These are phyloP conservation scores for Heliangelus exortis DNA, from an alignment of 2,797 vertebrate species.

Conservation along the genomic window DNA sequence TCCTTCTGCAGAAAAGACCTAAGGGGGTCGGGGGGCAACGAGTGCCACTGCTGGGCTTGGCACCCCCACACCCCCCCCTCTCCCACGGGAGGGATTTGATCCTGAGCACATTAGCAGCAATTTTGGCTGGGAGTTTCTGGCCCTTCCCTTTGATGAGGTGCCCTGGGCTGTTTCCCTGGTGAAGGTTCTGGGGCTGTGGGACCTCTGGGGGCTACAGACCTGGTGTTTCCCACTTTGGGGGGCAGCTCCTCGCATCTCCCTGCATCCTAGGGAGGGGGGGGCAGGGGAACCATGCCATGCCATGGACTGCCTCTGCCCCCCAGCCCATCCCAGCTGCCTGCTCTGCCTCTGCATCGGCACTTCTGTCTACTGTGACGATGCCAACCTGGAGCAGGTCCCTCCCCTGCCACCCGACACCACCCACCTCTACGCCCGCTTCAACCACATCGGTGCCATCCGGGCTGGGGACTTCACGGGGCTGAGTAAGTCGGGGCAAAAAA, in stretches of 20 bases:
- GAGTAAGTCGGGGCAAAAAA: conserved; percentile 62
- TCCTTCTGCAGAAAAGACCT: background rate
- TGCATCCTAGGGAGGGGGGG: too few species aligned
- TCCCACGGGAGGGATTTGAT: background rate
- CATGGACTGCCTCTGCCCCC: background rate
- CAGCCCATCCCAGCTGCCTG: conserved; percentile 84
- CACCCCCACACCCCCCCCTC: background rate
- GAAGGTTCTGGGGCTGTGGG: background rate
- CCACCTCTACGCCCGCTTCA: conserved; percentile 86
- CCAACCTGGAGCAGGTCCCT: conserved; percentile 76
- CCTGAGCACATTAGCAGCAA: background rate
- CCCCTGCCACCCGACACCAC: conserved; percentile 80
- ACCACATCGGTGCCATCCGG: conserved; percentile 76
- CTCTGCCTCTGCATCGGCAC: conserved; percentile 83
- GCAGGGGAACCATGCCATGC: background rate
- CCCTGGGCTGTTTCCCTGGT: background rate
- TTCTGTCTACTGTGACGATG: conserved; percentile 86
- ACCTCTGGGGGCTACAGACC: background rate
- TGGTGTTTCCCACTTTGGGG: background rate
- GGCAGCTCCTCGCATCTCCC: too few species aligned
- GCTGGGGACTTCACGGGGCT: conserved; percentile 79
- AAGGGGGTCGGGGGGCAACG: background rate
- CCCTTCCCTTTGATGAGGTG: background rate
- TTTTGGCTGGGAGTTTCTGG: background rate
- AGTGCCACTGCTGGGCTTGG: background rate